Percentiles rank a stretch among this genome's conserved stretches.
Conservation (phyloP, 2,113 vertebrate genomes). For the Oryctolagus cuniculus region mOryCun1.1 NC_091433.1:158756001-158756500, state of each 20-base stretch:
- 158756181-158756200: neutral
- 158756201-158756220: neutral
- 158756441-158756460: neutral
- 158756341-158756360: neutral
- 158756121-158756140: neutral
- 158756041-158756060: neutral
- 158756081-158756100: neutral
- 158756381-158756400: neutral
- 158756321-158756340: slow-evolving; percentile 28
- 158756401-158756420: neutral
- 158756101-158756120: neutral
- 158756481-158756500: neutral
- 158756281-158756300: neutral
- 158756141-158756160: neutral
- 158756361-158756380: slow-evolving; percentile 25
- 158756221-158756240: slow-evolving; percentile 7
- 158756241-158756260: neutral
- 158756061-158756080: slow-evolving; percentile 13
- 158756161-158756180: neutral
- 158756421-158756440: neutral
- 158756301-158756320: neutral
- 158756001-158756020: neutral
- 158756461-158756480: neutral
- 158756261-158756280: slow-evolving; percentile 21
- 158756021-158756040: neutral